Percentiles rank a stretch among this genome's conserved stretches.
Evolutionary conservation across 1,140 invertebrate genomes (phyloP).

Genomic region (Ceratosolen fusciceps): DNA sequence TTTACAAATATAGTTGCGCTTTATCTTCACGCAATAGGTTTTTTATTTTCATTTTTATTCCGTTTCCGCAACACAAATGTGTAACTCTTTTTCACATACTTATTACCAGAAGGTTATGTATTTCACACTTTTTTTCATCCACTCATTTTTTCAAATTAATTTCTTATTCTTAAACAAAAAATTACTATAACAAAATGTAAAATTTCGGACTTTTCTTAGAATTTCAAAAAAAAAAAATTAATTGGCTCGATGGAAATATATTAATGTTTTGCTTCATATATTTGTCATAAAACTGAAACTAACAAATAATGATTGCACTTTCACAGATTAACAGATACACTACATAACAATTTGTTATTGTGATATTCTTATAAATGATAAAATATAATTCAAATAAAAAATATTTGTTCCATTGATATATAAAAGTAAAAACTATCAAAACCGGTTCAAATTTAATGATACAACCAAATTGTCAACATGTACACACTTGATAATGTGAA

Average conservation of each 20-base stretch:
- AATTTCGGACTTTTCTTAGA: constrained; percentile 29
- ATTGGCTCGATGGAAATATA: neutral
- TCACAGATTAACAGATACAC: neutral
- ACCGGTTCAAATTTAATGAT: constrained; percentile 1
- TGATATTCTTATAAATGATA: neutral
- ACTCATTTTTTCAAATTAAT: constrained; percentile 12
- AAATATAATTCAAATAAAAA: constrained; percentile 26
- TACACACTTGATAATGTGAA: constrained; percentile 8
- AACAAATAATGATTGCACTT: constrained; percentile 5
- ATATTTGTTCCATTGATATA: neutral
- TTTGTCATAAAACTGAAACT: neutral
- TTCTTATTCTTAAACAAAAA: constrained; percentile 5
- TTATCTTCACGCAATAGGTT: constrained; percentile 23
- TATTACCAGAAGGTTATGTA: neutral
- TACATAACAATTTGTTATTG: neutral
- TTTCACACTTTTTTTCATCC: neutral
- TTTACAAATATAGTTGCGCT: constrained; percentile 60
- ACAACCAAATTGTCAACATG: neutral
- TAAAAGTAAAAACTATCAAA: constrained; percentile 5
- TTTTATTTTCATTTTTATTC: constrained; percentile 43
- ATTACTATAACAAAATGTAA: constrained; percentile 1
- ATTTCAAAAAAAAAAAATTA: constrained; percentile 35
- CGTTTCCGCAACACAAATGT: constrained; percentile 27
- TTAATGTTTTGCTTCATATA: neutral
- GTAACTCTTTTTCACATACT: constrained; percentile 19